Base-by-base conservation (phyloP, 2,113 vertebrate species). In the Macaca nemestrina region DNA sequence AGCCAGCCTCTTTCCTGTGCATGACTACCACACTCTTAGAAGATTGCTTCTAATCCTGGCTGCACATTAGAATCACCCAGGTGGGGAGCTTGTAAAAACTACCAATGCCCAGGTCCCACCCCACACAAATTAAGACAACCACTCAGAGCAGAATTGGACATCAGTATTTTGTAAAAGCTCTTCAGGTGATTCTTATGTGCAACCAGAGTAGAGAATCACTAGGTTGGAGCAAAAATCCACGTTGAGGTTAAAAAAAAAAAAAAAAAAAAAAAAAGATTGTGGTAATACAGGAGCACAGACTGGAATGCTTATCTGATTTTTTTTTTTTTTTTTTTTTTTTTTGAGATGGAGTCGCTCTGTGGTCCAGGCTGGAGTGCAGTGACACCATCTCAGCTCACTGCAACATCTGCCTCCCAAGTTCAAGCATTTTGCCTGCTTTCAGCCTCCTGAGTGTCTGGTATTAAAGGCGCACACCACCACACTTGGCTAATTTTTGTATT, bases 161-260 rank as follows among this genome's bases (percentile, higher is more conserved):
- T 90, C 48, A 23, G 45, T 52, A 75, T 25, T 90, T 82, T 90
- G 35, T 93, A 38, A 93, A 89, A 93, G 35, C 30, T 95, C 79
- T 67, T 79, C 35, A 64, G 52, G 22, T 85, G 89, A 81, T 85
- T 81, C 43, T 83, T 70, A 75, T 3, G 4, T 85, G 64, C 38
- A 83, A 45, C 55, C n/a, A 45, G 52, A 92, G 61, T 52, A 93
- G 72, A 87, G 75, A 83, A 64, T 82, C 43, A 43, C 79, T 57
- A 90, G 61, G 16, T 94, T 85, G 40, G 38, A 83, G 68, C 79
- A 45, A 43, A 27, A 52, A 91, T 82, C 25, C 38, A 59, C 45
- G 5, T 59, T 61, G 52, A 22, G 8, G 40, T 32, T 79, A 64
- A 82, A 75, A 30, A 35, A 76, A 59, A 12, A 61, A 61, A 61